phyloP scores from a whole-genome alignment of 2,888 invertebrate species.

The Pseudococcus jackbeardsleyi region DNA sequence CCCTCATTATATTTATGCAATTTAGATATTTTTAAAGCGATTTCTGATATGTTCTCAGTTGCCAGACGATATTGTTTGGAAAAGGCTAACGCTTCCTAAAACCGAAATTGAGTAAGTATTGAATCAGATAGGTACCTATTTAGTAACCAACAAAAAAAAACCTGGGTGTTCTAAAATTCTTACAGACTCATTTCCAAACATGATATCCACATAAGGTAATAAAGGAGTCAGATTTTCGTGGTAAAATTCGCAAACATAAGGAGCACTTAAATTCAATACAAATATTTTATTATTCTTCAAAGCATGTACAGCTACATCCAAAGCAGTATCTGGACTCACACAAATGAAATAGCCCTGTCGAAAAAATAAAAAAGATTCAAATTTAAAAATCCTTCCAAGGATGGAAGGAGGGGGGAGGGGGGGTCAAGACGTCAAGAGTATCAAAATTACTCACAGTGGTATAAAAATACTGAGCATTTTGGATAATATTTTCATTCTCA shows the following conservation, averaged over 20 bases:
- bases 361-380: no score
- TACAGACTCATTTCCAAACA: conserved; percentile 84
- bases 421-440: no score
- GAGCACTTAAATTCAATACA: conserved; percentile 95
- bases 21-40: conserved; percentile 83
- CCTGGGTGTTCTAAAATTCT: conserved; percentile 70
- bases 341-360: conserved; percentile 95
- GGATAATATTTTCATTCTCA: conserved; percentile 81
- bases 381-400: no score
- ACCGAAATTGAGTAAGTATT: background rate
- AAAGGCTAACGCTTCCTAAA: conserved; percentile 92
- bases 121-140: no score
- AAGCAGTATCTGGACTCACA: conserved; percentile 89
- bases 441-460: conserved; percentile 80
- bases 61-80: conserved; percentile 81
- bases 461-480: conserved; percentile 87
- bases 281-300: conserved; percentile 80
- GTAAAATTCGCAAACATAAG: conserved; percentile 91
- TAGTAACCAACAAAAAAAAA: no score
- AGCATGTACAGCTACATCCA: conserved; percentile 87
- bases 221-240: conserved; percentile 84
- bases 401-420: no score
- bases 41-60: conserved; percentile 81
- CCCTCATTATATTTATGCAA: conserved; percentile 75
- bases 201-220: conserved; percentile 92